A percentile compares a stretch with the other conserved stretches of the same genome.
Evolutionary conservation across 92 coral and sea anemone species (phyloP).

Genomic region (Bergia sp.): DNA sequence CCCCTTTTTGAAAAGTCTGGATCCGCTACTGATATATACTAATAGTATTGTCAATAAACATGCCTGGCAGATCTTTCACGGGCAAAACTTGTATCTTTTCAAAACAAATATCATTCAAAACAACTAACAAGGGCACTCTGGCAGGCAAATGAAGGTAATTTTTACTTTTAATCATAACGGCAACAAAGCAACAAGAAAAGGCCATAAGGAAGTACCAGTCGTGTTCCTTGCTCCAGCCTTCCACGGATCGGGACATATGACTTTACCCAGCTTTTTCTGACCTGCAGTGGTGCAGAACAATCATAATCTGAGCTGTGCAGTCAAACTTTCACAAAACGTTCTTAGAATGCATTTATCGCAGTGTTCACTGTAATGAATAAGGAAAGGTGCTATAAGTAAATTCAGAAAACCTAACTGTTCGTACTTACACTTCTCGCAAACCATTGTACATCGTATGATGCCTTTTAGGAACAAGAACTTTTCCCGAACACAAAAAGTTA

Average conservation of each 20-base stretch:
- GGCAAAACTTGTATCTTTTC: neutral
- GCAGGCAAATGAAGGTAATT: too few species aligned
- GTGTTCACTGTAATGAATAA: too few species aligned
- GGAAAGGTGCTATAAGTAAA: neutral
- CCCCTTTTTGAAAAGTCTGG: too few species aligned
- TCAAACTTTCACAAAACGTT: neutral
- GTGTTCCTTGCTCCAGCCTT: conserved; percentile 96
- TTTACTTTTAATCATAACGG: neutral
- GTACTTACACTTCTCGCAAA: conserved; percentile 44
- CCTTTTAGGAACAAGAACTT: neutral
- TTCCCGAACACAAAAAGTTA: neutral
- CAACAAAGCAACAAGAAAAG: neutral
- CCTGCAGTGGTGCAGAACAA: conserved; percentile 50
- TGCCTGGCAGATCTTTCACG: neutral
- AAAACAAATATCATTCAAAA: neutral
- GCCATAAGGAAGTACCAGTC: conserved; percentile 62
- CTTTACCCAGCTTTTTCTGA: conserved; percentile 94
- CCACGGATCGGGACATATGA: conserved; percentile 99
- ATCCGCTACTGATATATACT: too few species aligned
- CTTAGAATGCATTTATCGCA: neutral
- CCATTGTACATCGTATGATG: neutral
- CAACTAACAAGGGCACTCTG: neutral
- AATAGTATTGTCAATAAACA: neutral
- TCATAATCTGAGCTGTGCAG: neutral
- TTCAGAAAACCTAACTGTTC: neutral